Percentiles rank a stretch among this genome's conserved stretches.
Evolutionary conservation across 2,797 vertebrate species (phyloP).

Genomic region (Zenarchopterus dispar): DNA sequence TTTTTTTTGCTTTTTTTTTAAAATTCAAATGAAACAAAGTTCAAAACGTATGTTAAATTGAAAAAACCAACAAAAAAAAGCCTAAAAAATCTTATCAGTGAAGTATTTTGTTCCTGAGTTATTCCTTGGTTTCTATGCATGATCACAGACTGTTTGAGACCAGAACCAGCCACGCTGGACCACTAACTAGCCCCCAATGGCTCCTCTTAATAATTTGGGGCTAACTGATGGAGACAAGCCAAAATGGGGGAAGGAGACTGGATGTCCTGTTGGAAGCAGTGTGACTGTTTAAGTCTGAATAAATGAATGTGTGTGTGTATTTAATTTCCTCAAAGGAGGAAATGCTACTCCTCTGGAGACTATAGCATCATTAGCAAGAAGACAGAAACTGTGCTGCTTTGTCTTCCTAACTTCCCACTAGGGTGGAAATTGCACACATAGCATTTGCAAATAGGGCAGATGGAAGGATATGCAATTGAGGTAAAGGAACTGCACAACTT

Average conservation of each 20-base stretch:
- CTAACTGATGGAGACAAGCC: conserved; percentile 84
- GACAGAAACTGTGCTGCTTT: conserved; percentile 47
- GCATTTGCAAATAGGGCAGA: conserved; percentile 27
- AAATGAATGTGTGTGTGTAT: conserved; percentile 23
- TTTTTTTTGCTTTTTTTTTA: not conserved
- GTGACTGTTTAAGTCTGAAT: conserved; percentile 26
- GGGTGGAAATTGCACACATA: conserved; percentile 39
- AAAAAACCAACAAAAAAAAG: not conserved
- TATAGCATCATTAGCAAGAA: conserved; percentile 60
- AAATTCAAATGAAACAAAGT: not conserved
- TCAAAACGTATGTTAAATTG: not conserved
- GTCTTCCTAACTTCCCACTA: conserved; percentile 56
- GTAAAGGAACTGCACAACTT: conserved; percentile 5
- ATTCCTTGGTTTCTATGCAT: conserved; percentile 12
- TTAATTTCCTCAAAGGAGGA: conserved; percentile 61
- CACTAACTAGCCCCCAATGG: conserved; percentile 70
- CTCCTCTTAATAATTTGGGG: conserved; percentile 67
- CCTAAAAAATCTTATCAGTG: no score
- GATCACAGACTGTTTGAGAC: conserved; percentile 29
- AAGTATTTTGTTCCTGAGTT: not conserved
- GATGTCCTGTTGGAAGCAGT: conserved; percentile 63
- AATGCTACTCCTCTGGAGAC: conserved; percentile 68
- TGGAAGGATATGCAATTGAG: conserved; percentile 9
- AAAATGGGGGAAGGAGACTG: conserved; percentile 74
- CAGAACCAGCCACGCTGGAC: conserved; percentile 49